Percentiles rank a stretch among this genome's conserved stretches.
Conservation (phyloP, 2,888 invertebrate genomes). For the Penaeus monodon region DNA sequence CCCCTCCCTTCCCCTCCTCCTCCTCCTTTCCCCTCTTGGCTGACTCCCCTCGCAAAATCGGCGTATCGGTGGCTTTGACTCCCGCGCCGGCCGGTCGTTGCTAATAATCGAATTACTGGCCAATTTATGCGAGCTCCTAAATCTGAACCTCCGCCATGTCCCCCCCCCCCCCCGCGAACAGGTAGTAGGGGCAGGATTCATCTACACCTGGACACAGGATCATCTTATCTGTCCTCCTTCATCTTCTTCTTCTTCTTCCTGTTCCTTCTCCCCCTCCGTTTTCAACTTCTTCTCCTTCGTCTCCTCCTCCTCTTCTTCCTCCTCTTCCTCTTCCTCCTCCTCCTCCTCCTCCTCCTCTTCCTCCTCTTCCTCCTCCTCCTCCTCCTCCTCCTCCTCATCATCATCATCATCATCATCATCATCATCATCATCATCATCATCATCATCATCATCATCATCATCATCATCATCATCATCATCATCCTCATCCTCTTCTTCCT, state of each 20-base stretch:
- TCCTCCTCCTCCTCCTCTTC: not conserved
- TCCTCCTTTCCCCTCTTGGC: not conserved
- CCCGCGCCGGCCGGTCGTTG: conserved; percentile 15
- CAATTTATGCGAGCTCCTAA: not conserved
- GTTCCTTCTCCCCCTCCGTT: not conserved
- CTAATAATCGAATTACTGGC: conserved; percentile 28
- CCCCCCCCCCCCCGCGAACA: no score
- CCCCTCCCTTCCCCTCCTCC: not conserved
- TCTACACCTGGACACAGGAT: no score
- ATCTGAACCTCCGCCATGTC: no score
- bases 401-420: no score
- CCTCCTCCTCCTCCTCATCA: no score
- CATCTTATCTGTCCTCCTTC: not conserved
- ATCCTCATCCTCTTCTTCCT: no score
- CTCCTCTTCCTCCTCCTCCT: not conserved
- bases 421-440: no score
- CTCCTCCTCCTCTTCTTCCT: not conserved
- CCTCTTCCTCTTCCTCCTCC: not conserved
- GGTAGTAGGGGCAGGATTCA: no score
- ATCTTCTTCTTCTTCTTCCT: not conserved
- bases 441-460: no score
- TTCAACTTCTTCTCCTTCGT: not conserved
- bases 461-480: no score
- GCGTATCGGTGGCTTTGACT: conserved; percentile 16
- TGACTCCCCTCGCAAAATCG: conserved; percentile 13